phyloP scores from a whole-genome alignment of 2,113 vertebrate species.

The Sander vitreus region DNA sequence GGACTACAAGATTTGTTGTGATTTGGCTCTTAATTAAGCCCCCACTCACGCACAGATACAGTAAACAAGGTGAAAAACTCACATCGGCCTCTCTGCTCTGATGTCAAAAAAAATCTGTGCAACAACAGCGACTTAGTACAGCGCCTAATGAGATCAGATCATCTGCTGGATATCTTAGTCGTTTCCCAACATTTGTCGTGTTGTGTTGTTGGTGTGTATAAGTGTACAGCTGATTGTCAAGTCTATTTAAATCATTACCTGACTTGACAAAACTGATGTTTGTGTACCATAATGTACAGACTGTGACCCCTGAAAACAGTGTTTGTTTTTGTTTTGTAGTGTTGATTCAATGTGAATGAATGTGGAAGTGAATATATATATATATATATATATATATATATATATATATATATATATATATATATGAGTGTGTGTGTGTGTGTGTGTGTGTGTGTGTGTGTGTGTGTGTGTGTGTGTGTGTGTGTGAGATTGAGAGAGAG shows the following conservation, averaged over 20 bases:
- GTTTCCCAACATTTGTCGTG: slow-evolving; percentile 59
- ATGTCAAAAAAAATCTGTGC: slow-evolving; percentile 29
- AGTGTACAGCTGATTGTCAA: slow-evolving; percentile 72
- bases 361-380: slow-evolving; percentile 21
- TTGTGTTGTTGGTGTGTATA: slow-evolving; percentile 68
- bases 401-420: neutral
- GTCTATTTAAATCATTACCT: slow-evolving; percentile 67
- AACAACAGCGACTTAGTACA: slow-evolving; percentile 42
- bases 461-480: slow-evolving; percentile 27
- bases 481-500: slow-evolving; percentile 1
- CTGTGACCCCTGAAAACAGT: slow-evolving; percentile 60
- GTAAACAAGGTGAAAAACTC: slow-evolving; percentile 46
- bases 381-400: neutral
- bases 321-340: slow-evolving; percentile 47
- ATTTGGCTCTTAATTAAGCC: slow-evolving; percentile 56
- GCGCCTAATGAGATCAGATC: slow-evolving; percentile 54
- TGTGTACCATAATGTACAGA: slow-evolving; percentile 75
- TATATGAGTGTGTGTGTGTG: slow-evolving; percentile 28
- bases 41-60: slow-evolving; percentile 31
- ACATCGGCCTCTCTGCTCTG: slow-evolving; percentile 26
- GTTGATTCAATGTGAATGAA: slow-evolving; percentile 66
- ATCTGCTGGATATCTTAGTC: slow-evolving; percentile 43
- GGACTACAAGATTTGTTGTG: slow-evolving; percentile 51
- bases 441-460: slow-evolving; percentile 22
- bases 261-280: slow-evolving; percentile 63